Percentiles rank a stretch among this genome's conserved stretches.
Conservation (phyloP, 1,140 invertebrate species). For the Ladona fulva region DNA sequence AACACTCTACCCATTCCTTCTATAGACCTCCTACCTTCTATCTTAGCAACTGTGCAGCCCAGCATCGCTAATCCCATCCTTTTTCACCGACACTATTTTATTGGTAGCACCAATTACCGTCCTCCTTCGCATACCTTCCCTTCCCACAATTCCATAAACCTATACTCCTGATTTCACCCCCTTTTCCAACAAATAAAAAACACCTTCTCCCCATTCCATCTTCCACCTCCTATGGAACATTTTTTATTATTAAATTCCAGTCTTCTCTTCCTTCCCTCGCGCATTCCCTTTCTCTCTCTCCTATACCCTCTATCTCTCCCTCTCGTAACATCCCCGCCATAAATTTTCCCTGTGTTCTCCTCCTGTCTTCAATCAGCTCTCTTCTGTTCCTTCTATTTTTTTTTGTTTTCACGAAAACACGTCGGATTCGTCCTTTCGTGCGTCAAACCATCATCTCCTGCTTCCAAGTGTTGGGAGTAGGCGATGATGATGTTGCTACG, state of each 20-base stretch:
- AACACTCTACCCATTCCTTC: too few relatives aligned
- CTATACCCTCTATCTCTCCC: not conserved
- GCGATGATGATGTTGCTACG: too few relatives aligned
- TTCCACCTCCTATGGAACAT: not conserved
- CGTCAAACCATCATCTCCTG: too few relatives aligned
- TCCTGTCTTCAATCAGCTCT: not conserved
- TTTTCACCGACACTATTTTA: too few relatives aligned
- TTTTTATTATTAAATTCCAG: constrained; percentile 7
- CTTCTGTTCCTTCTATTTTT: not conserved
- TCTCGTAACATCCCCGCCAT: not conserved
- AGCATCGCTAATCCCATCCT: too few relatives aligned
- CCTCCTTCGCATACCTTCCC: too few relatives aligned
- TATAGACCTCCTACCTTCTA: too few relatives aligned
- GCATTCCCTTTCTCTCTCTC: not conserved
- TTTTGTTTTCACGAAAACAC: not conserved
- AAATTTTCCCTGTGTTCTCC: not conserved
- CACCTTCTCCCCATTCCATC: not conserved
- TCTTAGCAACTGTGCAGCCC: too few relatives aligned
- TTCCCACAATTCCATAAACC: not conserved
- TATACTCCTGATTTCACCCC: not conserved
- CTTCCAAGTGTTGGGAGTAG: too few relatives aligned
- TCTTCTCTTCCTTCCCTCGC: not conserved
- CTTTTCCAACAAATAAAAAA: not conserved
- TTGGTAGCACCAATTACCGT: too few relatives aligned
- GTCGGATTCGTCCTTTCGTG: too few relatives aligned